Evolutionary conservation across 1,140 invertebrate genomes (phyloP), one percentile per base, ranked within the genome.

Genomic region (Trigoniulus corallinus): DNA sequence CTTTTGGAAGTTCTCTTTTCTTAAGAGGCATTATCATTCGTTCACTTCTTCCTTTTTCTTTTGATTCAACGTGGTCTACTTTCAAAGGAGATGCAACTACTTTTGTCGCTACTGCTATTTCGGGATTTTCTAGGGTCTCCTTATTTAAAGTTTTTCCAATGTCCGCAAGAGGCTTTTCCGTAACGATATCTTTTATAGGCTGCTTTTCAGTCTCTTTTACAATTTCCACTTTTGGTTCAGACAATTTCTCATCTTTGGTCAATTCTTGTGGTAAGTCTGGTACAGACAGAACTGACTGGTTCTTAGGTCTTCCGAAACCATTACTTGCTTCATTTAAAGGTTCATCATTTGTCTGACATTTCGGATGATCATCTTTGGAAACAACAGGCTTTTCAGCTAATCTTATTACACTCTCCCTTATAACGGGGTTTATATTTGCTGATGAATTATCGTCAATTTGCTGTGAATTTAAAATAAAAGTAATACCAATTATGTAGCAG

Each of bases 261-360:
- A 7, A 7, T 15, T 34, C 29, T 34, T 34, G 7, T 15, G 15
- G 7, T 34, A 15, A 7, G 15, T 15, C 15, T 7, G 7, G 15
- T 34, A 34, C 15, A 7, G 7, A 7, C 7, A 34, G 7, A n/a
- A n/a, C n/a, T n/a, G n/a, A n/a, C n/a, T n/a, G n/a, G n/a, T n/a
- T n/a, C n/a, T n/a, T n/a, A n/a, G n/a, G n/a, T n/a, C n/a, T n/a
- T 7, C 15, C 29, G 7, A 34, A 34, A 7, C 15, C 15, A 15
- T 34, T 34, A 53, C 73, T 71, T 58, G 72, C 69, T 54, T 71
- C 72, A 43, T 64, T 61, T 42, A 69, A 62, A 45, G 63, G 67
- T 65, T 69, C 72, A 56, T 67, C 68, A n/a, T n/a, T n/a, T n/a
- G n/a, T n/a, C n/a, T n/a, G n/a, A n/a, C n/a, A n/a, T n/a, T n/a